Evolutionary conservation across 2,888 invertebrate genomes (phyloP), one percentile per base, ranked within the genome.

Genomic region (Anthoptus insignis): DNA sequence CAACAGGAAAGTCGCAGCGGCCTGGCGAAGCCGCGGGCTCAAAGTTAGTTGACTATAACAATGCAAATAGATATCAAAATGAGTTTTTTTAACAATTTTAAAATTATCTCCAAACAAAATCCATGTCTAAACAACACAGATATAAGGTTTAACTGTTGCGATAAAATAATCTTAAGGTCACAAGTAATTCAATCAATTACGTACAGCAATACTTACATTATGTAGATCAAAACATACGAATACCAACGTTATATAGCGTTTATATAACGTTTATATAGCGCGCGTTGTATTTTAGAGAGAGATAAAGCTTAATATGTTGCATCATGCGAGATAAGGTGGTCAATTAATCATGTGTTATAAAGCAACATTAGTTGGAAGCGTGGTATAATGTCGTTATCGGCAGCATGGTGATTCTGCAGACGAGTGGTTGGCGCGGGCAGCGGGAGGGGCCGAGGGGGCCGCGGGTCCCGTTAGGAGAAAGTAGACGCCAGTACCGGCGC

Each of bases 391-490:
- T 73, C 66, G 68, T 76, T 75, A 73, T 74, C 75, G 64, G 21
- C 39, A 72, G 29, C 42, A 71, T 65, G 67, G 75, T 80, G 81
- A 81, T 79, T 81, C 79, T 73, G 81, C 83, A 81, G 84, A 86
- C 87, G 69, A 68, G 65, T 66, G 59, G 73, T 47, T 59, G 66
- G 64, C 59, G 54, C 50, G 66, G 70, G 72, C 72, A 21, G 71
- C 66, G 75, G 68, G 76, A 74, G 80, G 73, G 78, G 68, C n/a
- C n/a, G n/a, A n/a, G n/a, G n/a, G n/a, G n/a, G 81, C 73, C 76
- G 80, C 68, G 76, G 80, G 84, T 91, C 87, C 93, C 91, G 93
- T 93, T 91, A 93, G 86, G 91, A 91, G 93, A 93, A 93, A 93
- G 93, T 92, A 88, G 89, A 88, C 88, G 86, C 90, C 89, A 86